Percentiles rank a stretch among this genome's conserved stretches.
These are phyloP conservation scores for Trilocha varians DNA, from an alignment of 2,888 invertebrate genomes.

Conservation along the genomic window DNA sequence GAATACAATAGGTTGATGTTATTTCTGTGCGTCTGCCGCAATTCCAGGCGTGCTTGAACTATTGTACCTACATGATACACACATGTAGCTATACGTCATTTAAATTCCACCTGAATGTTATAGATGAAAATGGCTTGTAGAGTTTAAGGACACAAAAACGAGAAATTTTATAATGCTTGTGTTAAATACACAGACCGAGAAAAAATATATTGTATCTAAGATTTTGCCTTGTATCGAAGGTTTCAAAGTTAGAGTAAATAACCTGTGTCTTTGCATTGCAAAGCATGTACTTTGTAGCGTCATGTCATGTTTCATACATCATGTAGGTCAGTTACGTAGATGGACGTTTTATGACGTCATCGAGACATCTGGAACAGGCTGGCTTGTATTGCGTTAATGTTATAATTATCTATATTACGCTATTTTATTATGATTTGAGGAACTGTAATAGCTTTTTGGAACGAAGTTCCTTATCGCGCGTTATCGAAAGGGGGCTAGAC, in stretches of 20 bases:
- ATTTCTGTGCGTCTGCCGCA: conserved; percentile 49
- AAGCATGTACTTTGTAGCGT: no score
- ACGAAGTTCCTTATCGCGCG: no score
- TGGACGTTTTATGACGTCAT: not conserved
- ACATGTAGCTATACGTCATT: not conserved
- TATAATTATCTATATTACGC: not conserved
- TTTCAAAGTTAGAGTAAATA: no score
- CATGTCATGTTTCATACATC: not conserved
- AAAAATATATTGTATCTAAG: no score
- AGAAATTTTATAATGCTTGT: not conserved
- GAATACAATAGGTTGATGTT: conserved; percentile 55
- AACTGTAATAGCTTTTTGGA: no score
- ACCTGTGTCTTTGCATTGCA: no score
- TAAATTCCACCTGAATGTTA: no score
- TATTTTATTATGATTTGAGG: not conserved
- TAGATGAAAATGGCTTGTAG: no score
- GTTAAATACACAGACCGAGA: not conserved
- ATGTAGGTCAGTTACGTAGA: not conserved
- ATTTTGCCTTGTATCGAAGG: no score
- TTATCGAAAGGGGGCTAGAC: no score
- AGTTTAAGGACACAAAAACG: no score
- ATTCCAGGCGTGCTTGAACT: conserved; percentile 29
- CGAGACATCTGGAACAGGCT: not conserved
- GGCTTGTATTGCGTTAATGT: no score
- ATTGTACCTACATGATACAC: not conserved